Evolutionary conservation across 64 coral and sea anemone genomes (phyloP).

Genomic region (Platygyra sinensis): DNA sequence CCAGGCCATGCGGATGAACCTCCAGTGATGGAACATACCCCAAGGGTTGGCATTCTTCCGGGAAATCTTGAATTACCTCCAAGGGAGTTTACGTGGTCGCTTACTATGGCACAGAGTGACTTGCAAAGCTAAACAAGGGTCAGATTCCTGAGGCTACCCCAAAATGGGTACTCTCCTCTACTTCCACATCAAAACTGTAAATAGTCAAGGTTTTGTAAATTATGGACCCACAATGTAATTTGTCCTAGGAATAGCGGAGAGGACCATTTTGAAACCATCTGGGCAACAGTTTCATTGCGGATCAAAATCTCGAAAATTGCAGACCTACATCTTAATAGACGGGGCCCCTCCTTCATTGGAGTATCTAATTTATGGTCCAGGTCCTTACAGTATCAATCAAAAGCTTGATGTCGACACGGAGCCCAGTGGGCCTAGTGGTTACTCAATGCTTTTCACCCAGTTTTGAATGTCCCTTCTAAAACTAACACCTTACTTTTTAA

Average conservation of each 20-base stretch:
- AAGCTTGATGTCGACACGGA: conserved; percentile 89
- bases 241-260: conserved; percentile 73
- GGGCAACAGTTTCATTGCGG: conserved; percentile 91
- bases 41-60: conserved; percentile 63
- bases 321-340: conserved; percentile 38
- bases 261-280: conserved; percentile 72
- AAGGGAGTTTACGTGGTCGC: conserved; percentile 65
- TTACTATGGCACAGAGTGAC: conserved; percentile 38
- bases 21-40: conserved; percentile 90
- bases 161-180: conserved; percentile 4
- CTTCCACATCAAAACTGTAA: conserved; percentile 45
- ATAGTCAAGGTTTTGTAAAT: conserved; percentile 70
- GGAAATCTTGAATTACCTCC: conserved; percentile 88
- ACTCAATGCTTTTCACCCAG: conserved; percentile 97
- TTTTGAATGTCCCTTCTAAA: conserved; percentile 79
- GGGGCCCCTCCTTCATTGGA: conserved; percentile 18
- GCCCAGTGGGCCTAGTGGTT: conserved; percentile 45
- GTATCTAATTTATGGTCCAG: conserved; percentile 79
- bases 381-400: conserved; percentile 88
- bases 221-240: conserved; percentile 73
- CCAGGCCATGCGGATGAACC: conserved; percentile 87
- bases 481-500: conserved; percentile 52
- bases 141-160: conserved; percentile 23
- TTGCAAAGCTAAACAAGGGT: not conserved
- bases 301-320: conserved; percentile 64